Conservation (phyloP, 2,797 vertebrate genomes). For the Sciurus vulgaris region DNA sequence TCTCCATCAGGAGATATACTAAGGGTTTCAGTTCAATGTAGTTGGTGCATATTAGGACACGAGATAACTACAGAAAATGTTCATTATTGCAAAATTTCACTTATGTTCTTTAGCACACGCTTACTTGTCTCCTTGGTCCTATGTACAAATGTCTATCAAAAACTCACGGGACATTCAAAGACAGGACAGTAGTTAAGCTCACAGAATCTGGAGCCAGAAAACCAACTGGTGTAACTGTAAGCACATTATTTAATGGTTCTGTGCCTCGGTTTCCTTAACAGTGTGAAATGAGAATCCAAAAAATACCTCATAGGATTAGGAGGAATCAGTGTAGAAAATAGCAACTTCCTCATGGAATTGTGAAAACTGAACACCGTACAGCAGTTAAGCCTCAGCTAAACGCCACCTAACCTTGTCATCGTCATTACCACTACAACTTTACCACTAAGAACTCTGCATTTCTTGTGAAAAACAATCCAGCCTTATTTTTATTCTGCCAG, state of each 20-base stretch:
- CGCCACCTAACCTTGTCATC: not conserved
- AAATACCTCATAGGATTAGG: not conserved
- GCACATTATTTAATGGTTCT: not conserved
- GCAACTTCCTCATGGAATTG: not conserved
- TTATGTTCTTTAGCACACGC: rapidly evolving
- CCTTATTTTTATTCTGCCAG: not conserved
- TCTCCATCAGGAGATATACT: not conserved
- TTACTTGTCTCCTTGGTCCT: not conserved
- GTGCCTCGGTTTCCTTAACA: not conserved
- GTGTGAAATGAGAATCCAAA: not conserved
- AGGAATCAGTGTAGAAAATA: not conserved
- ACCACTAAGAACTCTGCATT: not conserved
- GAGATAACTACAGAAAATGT: not conserved
- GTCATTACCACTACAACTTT: not conserved
- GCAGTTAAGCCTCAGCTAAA: not conserved
- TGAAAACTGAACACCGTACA: not conserved
- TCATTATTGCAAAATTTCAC: not conserved
- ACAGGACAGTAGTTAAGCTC: not conserved
- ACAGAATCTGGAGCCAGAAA: not conserved
- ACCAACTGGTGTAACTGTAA: not conserved
- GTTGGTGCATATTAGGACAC: not conserved
- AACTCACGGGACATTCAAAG: not conserved
- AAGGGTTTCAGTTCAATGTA: not conserved
- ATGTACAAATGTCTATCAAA: not conserved
- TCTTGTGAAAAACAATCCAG: not conserved